Evolutionary conservation across 1,140 invertebrate species (phyloP), one percentile per base, ranked within the genome.

Genomic region (Penaeus indicus): DNA sequence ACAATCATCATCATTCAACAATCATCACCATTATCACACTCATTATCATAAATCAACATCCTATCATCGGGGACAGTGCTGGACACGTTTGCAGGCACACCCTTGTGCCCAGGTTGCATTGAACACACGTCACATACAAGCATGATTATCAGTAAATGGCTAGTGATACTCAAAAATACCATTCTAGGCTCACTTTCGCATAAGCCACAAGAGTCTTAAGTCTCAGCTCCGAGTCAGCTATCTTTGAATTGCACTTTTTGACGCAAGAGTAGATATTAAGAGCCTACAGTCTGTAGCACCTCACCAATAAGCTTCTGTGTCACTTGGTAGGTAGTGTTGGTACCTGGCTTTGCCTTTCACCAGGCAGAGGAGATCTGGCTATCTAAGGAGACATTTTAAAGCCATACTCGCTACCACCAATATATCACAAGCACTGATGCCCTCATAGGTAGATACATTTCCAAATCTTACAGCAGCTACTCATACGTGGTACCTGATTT

Each of bases 231-330:
- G 86, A 88, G 81, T 88, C 80, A 83, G 87, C 87, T 88, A 88
- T 84, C 87, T 88, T 88, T 88, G 87, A 88, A 88, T 88, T 88
- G 87, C 87, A 88, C 87, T 88, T 88, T 88, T 88, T 82, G 87
- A 88, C 79, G 87, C 87, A 88, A 88, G 81, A 88, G 87, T 88
- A 84, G 79, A 88, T 88, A 88, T 61, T 88, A 38, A 84, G 87
- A 88, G 87, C 81, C 69, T 84, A 63, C 64, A 88, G 87, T 84
- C 87, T 88, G 81, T 88, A 88, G 87, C 87, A 88, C 87, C 87
- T 88, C 87, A 84, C 87, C 87, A 83, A 88, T 84, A 84, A 78
- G 67, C 81, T 77, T 88, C 32, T 84, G 81, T 84, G 87, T 88
- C 81, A 83, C 81, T 88, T 84, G 81, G 81, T 88, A 82, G 87